phyloP scores from a whole-genome alignment of 2,888 invertebrate species.

The Stenodera caucasica region DNA sequence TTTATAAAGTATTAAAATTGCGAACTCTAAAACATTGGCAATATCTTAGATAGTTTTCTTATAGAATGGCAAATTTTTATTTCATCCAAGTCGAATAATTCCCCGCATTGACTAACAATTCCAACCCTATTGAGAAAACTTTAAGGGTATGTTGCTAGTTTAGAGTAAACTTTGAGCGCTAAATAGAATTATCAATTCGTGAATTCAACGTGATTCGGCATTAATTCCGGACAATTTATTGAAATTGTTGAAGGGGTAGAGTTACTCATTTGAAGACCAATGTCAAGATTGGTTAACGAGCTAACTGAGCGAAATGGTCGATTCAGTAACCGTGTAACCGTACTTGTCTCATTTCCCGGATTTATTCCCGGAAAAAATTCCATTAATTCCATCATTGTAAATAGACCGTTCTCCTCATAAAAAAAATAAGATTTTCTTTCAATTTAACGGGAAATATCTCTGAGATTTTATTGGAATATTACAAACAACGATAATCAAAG shows the following conservation, averaged over 20 bases:
- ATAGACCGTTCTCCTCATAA: background rate
- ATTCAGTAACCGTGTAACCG: slow-evolving; percentile 32
- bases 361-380: slow-evolving; percentile 25
- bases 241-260: too few relatives aligned
- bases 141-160: background rate
- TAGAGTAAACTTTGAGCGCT: background rate
- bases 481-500: background rate
- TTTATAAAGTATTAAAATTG: too few relatives aligned
- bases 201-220: background rate
- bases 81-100: background rate
- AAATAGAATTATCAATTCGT: too few relatives aligned
- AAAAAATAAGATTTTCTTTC: slow-evolving; percentile 1
- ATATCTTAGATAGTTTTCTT: too few relatives aligned
- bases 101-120: background rate
- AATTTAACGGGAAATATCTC: background rate
- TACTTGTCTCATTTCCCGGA: slow-evolving; percentile 28
- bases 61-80: too few relatives aligned
- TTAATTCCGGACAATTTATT: background rate
- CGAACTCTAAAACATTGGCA: background rate
- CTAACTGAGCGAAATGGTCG: slow-evolving; percentile 30
- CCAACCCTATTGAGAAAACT: background rate
- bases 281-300: slow-evolving; percentile 29
- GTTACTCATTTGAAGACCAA: too few relatives aligned
- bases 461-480: background rate
- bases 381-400: background rate